Conservation (phyloP, 2,888 invertebrate species). For the Sericinus montela region DNA sequence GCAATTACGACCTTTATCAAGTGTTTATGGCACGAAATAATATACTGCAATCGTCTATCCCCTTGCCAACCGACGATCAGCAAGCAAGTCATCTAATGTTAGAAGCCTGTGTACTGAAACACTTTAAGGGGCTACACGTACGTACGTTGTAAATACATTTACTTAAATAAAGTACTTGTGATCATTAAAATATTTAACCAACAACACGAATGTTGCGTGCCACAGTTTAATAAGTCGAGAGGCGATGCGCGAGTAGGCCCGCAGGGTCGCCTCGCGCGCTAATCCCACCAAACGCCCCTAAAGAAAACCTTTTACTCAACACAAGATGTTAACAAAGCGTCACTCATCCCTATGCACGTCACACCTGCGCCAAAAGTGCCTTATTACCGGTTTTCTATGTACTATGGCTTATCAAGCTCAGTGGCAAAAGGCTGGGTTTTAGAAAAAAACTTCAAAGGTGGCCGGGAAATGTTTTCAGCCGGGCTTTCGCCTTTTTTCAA, state of each 20-base stretch:
- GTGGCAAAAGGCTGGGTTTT: slow-evolving; percentile 53
- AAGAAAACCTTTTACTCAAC: slow-evolving; percentile 42
- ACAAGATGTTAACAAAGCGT: slow-evolving; percentile 45
- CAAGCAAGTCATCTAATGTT: no score
- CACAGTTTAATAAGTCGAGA: slow-evolving; percentile 22
- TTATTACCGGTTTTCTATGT: slow-evolving; percentile 64
- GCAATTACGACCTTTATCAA: no score
- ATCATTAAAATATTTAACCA: no score
- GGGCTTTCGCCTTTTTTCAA: slow-evolving; percentile 80
- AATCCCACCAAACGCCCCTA: slow-evolving; percentile 32
- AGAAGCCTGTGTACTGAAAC: no score
- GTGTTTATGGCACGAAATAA: no score
- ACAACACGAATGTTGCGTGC: no score
- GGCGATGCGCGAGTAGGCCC: slow-evolving; percentile 30
- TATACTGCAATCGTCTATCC: no score
- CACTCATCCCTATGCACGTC: slow-evolving; percentile 60
- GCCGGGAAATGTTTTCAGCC: slow-evolving; percentile 70
- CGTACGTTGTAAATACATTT: no score
- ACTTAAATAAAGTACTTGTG: no score
- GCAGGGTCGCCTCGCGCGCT: slow-evolving; percentile 25
- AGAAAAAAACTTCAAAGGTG: slow-evolving; percentile 72
- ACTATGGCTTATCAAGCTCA: slow-evolving; percentile 73
- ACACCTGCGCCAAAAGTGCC: slow-evolving; percentile 72
- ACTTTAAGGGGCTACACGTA: no score
- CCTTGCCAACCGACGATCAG: no score